Evolutionary conservation across 1,140 invertebrate species (phyloP).

Genomic region (Bombus superbus): DNA sequence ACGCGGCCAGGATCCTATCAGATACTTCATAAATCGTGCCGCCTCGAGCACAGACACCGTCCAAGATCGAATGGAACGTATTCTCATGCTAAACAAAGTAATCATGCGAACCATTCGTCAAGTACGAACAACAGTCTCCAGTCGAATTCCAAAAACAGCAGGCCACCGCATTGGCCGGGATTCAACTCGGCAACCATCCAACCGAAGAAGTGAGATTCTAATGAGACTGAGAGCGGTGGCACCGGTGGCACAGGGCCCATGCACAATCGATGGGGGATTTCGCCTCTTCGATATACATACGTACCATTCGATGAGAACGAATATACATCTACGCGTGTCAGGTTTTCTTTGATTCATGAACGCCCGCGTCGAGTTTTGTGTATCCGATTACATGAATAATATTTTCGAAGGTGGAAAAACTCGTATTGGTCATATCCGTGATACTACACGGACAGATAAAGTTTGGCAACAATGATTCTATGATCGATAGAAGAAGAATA

Average conservation of each 20-base stretch:
- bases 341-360: constrained; percentile 48
- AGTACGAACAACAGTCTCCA: constrained; percentile 26
- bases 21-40: constrained; percentile 51
- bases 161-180: constrained; percentile 58
- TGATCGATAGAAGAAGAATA: too few relatives aligned
- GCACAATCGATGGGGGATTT: neutral
- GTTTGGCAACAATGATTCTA: too few relatives aligned
- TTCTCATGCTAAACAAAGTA: constrained; percentile 57
- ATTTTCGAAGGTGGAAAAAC: neutral
- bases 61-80: constrained; percentile 13
- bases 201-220: constrained; percentile 60
- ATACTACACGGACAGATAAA: too few relatives aligned
- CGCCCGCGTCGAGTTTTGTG: neutral
- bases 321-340: constrained; percentile 8
- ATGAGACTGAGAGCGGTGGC: constrained; percentile 42
- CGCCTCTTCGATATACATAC: neutral
- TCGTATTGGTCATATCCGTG: neutral
- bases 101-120: constrained; percentile 58
- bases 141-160: constrained; percentile 60
- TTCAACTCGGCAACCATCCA: constrained; percentile 68
- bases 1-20: constrained; percentile 10
- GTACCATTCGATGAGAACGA: constrained; percentile 18
- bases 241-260: constrained; percentile 10
- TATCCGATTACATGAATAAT: neutral
- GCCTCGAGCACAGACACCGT: neutral